phyloP scores from a whole-genome alignment of 2,888 invertebrate genomes.

The Drosophila kuntzei region DNA sequence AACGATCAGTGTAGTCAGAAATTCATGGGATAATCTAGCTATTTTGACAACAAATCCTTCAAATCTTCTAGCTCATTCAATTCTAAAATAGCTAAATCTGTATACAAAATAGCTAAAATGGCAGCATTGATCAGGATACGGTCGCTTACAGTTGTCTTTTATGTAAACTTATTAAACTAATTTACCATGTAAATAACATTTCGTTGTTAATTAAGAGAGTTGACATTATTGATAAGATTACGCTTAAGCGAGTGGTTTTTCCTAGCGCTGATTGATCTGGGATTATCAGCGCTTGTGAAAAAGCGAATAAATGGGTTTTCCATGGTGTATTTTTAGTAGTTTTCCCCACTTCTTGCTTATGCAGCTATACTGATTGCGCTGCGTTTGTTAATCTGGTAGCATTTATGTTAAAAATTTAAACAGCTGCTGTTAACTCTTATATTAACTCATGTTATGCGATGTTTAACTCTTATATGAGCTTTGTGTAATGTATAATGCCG shows the following conservation, averaged over 20 bases:
- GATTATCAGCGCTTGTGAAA: background rate
- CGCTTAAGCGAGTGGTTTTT: background rate
- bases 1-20: no score
- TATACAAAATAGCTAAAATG: no score
- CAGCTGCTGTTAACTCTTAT: background rate
- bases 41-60: no score
- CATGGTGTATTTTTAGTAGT: background rate
- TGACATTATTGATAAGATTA: background rate
- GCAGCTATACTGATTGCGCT: background rate
- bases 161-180: background rate
- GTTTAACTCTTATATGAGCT: background rate
- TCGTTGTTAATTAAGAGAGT: background rate
- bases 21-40: no score
- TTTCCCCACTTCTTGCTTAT: background rate
- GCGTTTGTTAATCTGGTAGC: background rate
- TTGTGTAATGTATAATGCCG: background rate
- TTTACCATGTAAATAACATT: background rate
- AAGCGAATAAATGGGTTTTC: background rate
- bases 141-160: background rate
- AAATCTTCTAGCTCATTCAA: no score
- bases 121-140: background rate
- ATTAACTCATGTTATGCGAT: background rate
- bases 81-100: no score
- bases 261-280: background rate
- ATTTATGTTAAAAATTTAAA: no score